These are phyloP conservation scores for Drosophila macrospina DNA, from an alignment of 2,888 invertebrate species.

Conservation along the genomic window DNA sequence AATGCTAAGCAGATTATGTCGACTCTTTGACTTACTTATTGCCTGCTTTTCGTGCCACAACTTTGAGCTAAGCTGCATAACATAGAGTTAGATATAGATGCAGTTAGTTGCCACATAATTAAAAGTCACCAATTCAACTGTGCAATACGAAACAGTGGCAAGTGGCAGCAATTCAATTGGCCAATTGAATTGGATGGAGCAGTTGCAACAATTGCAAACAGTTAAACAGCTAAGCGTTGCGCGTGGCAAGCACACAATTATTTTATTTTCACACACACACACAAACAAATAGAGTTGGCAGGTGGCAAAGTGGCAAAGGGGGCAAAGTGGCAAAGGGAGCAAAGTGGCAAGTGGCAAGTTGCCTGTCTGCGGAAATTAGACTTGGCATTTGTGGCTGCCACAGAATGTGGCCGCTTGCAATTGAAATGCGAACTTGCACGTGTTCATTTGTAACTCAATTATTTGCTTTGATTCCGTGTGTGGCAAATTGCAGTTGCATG, in stretches of 20 bases:
- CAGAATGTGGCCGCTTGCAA: conserved; percentile 38
- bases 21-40: not conserved
- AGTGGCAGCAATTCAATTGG: not conserved
- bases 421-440: conserved; percentile 29
- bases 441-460: conserved; percentile 29
- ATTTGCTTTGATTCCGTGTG: conserved; percentile 4
- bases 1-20: conserved; percentile 3
- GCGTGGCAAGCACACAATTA: conserved; percentile 51
- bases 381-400: conserved; percentile 31
- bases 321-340: conserved; percentile 5
- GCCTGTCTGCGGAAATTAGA: conserved; percentile 53
- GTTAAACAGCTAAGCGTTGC: conserved; percentile 22
- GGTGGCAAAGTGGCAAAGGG: conserved; percentile 4
- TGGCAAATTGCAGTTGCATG: conserved; percentile 7
- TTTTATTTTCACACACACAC: conserved; percentile 35
- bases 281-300: conserved; percentile 6
- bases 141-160: conserved; percentile 6
- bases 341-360: conserved; percentile 6
- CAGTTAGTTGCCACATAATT: not conserved
- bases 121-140: not conserved
- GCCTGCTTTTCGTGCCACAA: conserved; percentile 1
- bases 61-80: not conserved
- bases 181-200: not conserved
- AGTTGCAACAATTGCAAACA: conserved; percentile 7
- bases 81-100: not conserved